Conservation (phyloP, 2,888 invertebrate genomes). For the Bellardia bayeri region DNA sequence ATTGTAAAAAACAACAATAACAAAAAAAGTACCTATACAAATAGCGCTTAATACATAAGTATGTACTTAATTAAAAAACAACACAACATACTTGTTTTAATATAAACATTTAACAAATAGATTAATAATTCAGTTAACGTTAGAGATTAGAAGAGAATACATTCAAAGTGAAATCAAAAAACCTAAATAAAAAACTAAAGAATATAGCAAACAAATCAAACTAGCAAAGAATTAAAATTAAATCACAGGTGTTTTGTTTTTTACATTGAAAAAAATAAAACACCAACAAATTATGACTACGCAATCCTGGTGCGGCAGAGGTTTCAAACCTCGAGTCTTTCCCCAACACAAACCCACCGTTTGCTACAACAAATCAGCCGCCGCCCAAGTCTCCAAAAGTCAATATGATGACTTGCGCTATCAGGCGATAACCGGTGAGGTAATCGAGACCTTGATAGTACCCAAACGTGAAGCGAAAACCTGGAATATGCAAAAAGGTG, state of each 20-base stretch:
- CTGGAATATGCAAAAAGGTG: constrained; percentile 83
- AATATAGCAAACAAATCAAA: neutral
- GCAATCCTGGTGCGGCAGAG: constrained; percentile 81
- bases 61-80: neutral
- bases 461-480: constrained; percentile 83
- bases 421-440: constrained; percentile 80
- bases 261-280: constrained; percentile 5
- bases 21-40: neutral
- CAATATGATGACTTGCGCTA: constrained; percentile 83
- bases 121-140: constrained; percentile 41
- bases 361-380: constrained; percentile 83
- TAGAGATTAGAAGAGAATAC: constrained; percentile 3
- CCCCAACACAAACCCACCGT: constrained; percentile 79
- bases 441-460: constrained; percentile 80
- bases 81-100: neutral
- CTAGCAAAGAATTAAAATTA: neutral
- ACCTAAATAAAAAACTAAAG: neutral
- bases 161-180: neutral
- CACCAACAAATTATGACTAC: constrained; percentile 51
- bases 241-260: neutral
- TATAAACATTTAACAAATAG: neutral
- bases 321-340: constrained; percentile 79
- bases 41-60: neutral
- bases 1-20: neutral
- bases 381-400: constrained; percentile 79